A percentile compares a stretch with the other conserved stretches of the same genome.
These are phyloP conservation scores for Leptinotarsa rubiginosa DNA, from an alignment of 2,888 invertebrate genomes.

Conservation along the genomic window DNA sequence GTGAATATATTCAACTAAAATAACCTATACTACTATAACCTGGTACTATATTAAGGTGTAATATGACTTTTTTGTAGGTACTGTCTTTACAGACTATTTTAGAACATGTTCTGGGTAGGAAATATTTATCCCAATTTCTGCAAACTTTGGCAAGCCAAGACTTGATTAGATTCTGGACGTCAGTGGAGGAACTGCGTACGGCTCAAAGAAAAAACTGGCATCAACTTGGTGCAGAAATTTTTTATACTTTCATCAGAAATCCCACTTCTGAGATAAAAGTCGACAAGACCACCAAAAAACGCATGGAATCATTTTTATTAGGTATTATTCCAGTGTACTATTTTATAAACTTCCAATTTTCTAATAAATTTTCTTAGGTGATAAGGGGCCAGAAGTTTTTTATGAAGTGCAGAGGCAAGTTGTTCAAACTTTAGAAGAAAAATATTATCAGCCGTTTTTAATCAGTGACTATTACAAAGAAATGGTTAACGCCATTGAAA, in stretches of 20 bases:
- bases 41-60: too few relatives aligned
- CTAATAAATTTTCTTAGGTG: constrained; percentile 68
- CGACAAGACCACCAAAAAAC: constrained; percentile 82
- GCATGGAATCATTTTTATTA: constrained; percentile 88
- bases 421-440: constrained; percentile 83
- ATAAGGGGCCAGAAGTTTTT: constrained; percentile 89
- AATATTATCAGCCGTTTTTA: constrained; percentile 90
- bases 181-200: constrained; percentile 84
- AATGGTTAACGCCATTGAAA: constrained; percentile 75
- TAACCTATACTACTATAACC: too few relatives aligned
- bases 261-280: constrained; percentile 85
- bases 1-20: too few relatives aligned
- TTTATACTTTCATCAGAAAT: constrained; percentile 87
- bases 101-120: constrained; percentile 83
- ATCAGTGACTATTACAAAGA: constrained; percentile 87
- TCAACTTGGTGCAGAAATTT: constrained; percentile 91
- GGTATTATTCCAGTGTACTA: constrained; percentile 48
- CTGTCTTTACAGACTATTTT: constrained; percentile 79
- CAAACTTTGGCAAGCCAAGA: constrained; percentile 86
- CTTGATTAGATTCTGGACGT: constrained; percentile 87
- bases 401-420: constrained; percentile 88
- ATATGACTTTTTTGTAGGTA: constrained; percentile 68
- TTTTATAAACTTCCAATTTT: not conserved
- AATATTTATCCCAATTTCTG: constrained; percentile 83
- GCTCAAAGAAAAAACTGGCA: constrained; percentile 84